Conservation (phyloP, 2,797 vertebrate species). For the Taenioides sp. region DNA sequence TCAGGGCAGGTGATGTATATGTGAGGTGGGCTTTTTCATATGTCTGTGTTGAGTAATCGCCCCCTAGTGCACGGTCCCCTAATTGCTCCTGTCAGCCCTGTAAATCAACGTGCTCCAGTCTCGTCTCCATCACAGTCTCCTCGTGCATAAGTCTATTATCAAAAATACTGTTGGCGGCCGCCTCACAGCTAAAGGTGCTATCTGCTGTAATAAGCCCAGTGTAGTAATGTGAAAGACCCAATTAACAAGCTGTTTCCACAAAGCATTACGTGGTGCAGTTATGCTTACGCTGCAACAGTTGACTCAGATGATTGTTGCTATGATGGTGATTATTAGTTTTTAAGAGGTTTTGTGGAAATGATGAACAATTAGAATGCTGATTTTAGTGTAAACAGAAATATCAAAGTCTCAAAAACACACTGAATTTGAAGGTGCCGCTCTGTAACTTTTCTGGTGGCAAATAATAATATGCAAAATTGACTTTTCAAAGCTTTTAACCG, state of each 20-base stretch:
- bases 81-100: slow-evolving; percentile 79
- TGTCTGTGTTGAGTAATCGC: slow-evolving; percentile 71
- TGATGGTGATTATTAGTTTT: background rate
- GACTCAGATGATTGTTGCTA: background rate
- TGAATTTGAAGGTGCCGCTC: background rate
- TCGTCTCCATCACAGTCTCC: slow-evolving; percentile 63
- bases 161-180: slow-evolving; percentile 34
- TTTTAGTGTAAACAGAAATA: background rate
- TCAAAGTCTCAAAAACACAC: background rate
- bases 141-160: slow-evolving; percentile 70
- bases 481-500: too few species aligned
- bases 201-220: slow-evolving; percentile 23
- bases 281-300: slow-evolving; percentile 7
- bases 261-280: background rate
- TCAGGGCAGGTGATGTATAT: slow-evolving; percentile 49
- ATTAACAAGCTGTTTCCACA: slow-evolving; percentile 15
- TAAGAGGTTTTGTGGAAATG: background rate
- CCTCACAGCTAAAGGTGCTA: slow-evolving; percentile 28
- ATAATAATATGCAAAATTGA: too few species aligned
- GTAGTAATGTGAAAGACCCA: slow-evolving; percentile 13
- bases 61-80: slow-evolving; percentile 63
- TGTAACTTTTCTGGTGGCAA: too few species aligned
- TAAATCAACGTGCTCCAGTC: slow-evolving; percentile 69
- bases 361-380: background rate
- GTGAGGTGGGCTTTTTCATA: slow-evolving; percentile 53